These are phyloP conservation scores for Saccostrea echinata DNA, from an alignment of 1,140 invertebrate species.

Conservation along the genomic window DNA sequence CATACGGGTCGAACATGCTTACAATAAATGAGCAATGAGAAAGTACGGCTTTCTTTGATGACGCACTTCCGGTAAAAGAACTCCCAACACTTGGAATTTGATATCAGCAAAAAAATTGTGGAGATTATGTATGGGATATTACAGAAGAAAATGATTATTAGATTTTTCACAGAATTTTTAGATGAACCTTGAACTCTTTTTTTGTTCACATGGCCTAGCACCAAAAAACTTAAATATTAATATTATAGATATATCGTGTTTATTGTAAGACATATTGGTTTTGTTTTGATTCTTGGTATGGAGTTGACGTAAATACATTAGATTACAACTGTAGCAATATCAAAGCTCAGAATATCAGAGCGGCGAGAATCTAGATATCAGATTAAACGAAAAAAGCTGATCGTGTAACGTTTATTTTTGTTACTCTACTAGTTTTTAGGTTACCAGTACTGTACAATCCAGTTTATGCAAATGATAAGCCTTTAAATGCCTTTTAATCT, in stretches of 20 bases:
- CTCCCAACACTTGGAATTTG: no score
- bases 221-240: no score
- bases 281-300: background rate
- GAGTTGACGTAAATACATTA: background rate
- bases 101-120: no score
- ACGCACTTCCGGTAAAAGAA: background rate
- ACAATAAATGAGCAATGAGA: background rate
- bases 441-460: background rate
- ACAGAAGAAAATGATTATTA: no score
- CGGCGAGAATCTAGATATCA: background rate
- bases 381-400: background rate
- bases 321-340: background rate
- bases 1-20: background rate
- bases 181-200: no score
- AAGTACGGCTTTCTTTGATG: background rate
- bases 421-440: background rate
- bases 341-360: background rate
- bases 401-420: background rate
- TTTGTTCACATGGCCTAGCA: no score
- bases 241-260: no score
- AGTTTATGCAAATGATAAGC: background rate
- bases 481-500: background rate
- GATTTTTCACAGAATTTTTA: no score
- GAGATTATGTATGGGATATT: no score
- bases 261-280: no score